Evolutionary conservation across 2,797 vertebrate species (phyloP).

Genomic region (Oryzias dopingdopingensis): DNA sequence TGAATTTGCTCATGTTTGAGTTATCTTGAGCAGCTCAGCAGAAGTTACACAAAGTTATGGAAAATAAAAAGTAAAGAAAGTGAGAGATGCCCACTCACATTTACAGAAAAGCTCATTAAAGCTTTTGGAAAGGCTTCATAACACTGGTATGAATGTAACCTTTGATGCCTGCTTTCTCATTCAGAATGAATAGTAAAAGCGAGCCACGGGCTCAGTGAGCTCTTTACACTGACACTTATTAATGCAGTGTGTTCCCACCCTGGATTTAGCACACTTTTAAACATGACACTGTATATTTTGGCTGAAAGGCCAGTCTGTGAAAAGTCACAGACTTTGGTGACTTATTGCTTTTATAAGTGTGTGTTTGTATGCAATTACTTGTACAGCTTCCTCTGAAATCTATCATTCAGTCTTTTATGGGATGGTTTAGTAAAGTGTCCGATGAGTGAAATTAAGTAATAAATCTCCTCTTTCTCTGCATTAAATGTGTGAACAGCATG

Average conservation of each 20-base stretch:
- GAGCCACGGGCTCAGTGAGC: constrained; percentile 34
- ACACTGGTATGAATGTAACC: constrained; percentile 41
- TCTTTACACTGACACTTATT: constrained; percentile 60
- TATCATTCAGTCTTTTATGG: constrained; percentile 16
- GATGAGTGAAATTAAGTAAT: constrained; percentile 33
- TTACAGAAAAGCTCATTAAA: constrained; percentile 22
- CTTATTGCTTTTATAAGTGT: constrained; percentile 7
- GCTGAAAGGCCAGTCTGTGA: constrained; percentile 38
- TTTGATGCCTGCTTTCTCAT: constrained; percentile 47
- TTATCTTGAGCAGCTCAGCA: neutral
- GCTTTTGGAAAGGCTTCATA: constrained; percentile 22
- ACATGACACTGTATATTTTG: constrained; percentile 41
- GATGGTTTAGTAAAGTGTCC: constrained; percentile 27
- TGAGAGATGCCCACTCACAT: neutral
- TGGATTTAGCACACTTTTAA: constrained; percentile 44
- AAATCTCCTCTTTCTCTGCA: constrained; percentile 32
- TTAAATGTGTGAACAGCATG: constrained; percentile 34
- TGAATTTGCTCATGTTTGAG: neutral
- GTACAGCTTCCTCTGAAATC: constrained; percentile 10
- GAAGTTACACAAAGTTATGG: neutral
- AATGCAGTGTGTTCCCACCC: constrained; percentile 35
- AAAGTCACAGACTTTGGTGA: constrained; percentile 45
- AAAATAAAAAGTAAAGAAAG: neutral
- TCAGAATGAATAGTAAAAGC: constrained; percentile 30
- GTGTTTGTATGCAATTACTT: constrained; percentile 16